Evolutionary conservation across 2,888 invertebrate species (phyloP), one percentile per base, ranked within the genome.

Genomic region (Reticulitermes lucifugus): DNA sequence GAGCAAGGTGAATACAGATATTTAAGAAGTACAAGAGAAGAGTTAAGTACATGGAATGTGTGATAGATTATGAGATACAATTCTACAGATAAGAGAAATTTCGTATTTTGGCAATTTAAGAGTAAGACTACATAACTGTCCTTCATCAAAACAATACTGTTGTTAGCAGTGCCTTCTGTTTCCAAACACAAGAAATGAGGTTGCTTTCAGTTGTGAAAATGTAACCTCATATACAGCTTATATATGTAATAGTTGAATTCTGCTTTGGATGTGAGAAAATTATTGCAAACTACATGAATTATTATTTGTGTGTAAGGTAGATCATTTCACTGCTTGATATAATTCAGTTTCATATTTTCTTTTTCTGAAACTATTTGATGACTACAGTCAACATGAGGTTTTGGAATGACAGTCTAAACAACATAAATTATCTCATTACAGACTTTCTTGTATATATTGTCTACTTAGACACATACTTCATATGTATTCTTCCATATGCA

Each of bases 1-100:
- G 65, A 65, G 65, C 4, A 65, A 65, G 65, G 65, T n/a, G 65
- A 65, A 65, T 9, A 65, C 65, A 65, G 65, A n/a, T 65, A 65
- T 65, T 65, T 65, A 65, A 65, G 65, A 65, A 65, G 65, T 65
- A 65, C n/a, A 65, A 65, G 25, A 65, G 65, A 65, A 65, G 65
- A 65, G 5, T 65, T 65, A 65, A 25, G 65, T 65, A 65, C 65
- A 65, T 65, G n/a, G 21, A 65, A 65, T 65, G 65, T 65, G n/a
- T 65, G 6, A n/a, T 25, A 25, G n/a, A 65, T 65, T 65, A 65
- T 65, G 65, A 65, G 65, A 65, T 65, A 9, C 25, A 65, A 65
- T 65, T 65, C 65, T 65, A 65, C 65, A 65, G n/a, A 25, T 65
- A 25, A 65, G 65, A 65, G 65, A 65, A 65, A n/a, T 65, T 65